A percentile compares a stretch with the other conserved stretches of the same genome.
Conservation (phyloP, 2,888 invertebrate species). For the Hypomecis punctinalis region DNA sequence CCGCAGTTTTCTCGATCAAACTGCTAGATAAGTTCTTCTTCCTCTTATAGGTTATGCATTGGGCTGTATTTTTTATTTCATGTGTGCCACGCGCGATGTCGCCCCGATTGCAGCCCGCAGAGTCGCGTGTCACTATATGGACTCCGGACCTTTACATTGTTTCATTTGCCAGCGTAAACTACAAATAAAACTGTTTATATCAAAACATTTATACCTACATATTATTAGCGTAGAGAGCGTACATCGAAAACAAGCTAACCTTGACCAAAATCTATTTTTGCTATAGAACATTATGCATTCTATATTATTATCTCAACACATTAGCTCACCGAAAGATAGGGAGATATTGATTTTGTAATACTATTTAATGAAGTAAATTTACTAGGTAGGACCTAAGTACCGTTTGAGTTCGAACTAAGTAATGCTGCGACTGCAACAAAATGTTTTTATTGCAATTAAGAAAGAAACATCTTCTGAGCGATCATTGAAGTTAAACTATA, state of each 20-base stretch:
- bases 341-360: conserved; percentile 2
- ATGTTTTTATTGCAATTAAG: too few species aligned
- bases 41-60: too few species aligned
- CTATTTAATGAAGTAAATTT: neutral
- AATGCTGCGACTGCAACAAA: too few species aligned
- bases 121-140: neutral
- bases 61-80: too few species aligned
- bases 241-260: conserved; percentile 41
- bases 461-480: too few species aligned
- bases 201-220: conserved; percentile 29
- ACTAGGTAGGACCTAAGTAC: too few species aligned
- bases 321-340: conserved; percentile 28
- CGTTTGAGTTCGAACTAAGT: too few species aligned
- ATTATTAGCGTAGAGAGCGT: conserved; percentile 27
- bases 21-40: too few species aligned
- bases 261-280: conserved; percentile 43
- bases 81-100: too few species aligned
- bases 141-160: conserved; percentile 5
- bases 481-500: too few species aligned
- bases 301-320: conserved; percentile 28
- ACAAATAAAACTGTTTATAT: conserved; percentile 29
- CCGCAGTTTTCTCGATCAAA: too few species aligned
- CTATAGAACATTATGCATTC: conserved; percentile 35
- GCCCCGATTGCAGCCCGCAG: neutral
- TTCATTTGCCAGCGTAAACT: conserved; percentile 21